These are phyloP conservation scores for Coregonus suidteri DNA, from an alignment of 2,797 vertebrate genomes.

Conservation along the genomic window DNA sequence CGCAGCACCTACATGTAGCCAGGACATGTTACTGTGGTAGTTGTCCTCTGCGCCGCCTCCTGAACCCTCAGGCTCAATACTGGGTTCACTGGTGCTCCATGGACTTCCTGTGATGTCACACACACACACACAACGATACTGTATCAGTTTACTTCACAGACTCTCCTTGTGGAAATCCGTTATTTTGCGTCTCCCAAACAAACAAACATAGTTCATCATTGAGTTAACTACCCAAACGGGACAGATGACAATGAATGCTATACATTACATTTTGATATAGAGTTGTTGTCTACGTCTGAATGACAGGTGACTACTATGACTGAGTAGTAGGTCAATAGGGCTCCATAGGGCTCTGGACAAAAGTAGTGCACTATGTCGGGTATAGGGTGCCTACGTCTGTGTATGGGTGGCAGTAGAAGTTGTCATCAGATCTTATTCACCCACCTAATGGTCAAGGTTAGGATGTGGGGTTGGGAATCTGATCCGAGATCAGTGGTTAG, in stretches of 20 bases:
- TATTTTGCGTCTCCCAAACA: background rate
- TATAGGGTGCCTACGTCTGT: too few species aligned
- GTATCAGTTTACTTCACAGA: background rate
- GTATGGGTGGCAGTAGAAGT: too few species aligned
- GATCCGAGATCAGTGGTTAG: too few species aligned
- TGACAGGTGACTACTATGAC: background rate
- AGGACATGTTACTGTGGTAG: slow-evolving; percentile 97
- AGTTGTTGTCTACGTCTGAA: background rate
- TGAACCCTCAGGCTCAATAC: slow-evolving; percentile 94
- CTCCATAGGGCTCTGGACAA: too few species aligned
- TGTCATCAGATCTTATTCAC: too few species aligned
- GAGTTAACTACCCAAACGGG: background rate
- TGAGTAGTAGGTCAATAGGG: background rate
- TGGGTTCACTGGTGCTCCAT: slow-evolving; percentile 96
- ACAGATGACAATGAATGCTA: background rate
- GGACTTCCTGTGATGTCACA: slow-evolving; percentile 84
- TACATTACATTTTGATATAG: background rate
- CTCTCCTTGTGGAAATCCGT: background rate
- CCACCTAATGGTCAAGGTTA: too few species aligned
- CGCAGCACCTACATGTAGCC: slow-evolving; percentile 88
- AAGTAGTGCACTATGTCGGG: background rate
- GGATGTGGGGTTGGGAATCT: too few species aligned
- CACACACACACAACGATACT: background rate
- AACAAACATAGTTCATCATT: background rate
- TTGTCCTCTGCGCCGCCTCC: slow-evolving; percentile 90